phyloP scores from a whole-genome alignment of 2,888 invertebrate species.

The Stenodera caucasica region DNA sequence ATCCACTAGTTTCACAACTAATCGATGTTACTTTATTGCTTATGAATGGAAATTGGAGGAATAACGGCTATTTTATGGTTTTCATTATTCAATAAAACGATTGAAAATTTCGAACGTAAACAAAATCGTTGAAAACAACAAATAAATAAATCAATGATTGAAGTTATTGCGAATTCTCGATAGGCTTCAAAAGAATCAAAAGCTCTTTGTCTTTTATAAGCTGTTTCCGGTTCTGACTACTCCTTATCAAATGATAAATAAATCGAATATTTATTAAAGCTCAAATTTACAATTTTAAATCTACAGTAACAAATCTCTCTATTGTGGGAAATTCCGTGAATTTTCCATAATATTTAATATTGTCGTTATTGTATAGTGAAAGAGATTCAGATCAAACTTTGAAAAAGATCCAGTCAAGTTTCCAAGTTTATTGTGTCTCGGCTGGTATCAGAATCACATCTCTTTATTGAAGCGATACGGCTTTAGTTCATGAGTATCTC shows the following conservation, averaged over 20 bases:
- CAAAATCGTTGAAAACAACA: neutral
- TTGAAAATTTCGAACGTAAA: neutral
- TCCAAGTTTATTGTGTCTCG: constrained; percentile 21
- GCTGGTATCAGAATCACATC: constrained; percentile 17
- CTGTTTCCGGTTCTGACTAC: no score
- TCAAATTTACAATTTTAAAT: no score
- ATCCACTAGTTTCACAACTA: constrained; percentile 28
- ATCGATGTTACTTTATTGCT: constrained; percentile 28
- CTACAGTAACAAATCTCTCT: neutral
- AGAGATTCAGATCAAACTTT: constrained; percentile 9
- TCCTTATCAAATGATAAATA: no score
- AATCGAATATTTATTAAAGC: no score
- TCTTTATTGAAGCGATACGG: constrained; percentile 22
- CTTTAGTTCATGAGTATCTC: no score
- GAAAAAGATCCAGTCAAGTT: constrained; percentile 19
- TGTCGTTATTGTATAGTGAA: constrained; percentile 14
- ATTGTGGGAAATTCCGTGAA: constrained; percentile 2
- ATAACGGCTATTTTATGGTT: constrained; percentile 35
- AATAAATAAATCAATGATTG: neutral
- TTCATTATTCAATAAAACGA: constrained; percentile 19
- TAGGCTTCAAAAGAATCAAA: no score
- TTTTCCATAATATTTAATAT: neutral
- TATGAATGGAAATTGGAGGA: constrained; percentile 32
- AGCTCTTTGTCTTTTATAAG: no score
- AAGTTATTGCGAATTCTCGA: no score